Evolutionary conservation across 1,140 invertebrate genomes (phyloP), one percentile per base, ranked within the genome.

Genomic region (Zaprionus tsacasi): DNA sequence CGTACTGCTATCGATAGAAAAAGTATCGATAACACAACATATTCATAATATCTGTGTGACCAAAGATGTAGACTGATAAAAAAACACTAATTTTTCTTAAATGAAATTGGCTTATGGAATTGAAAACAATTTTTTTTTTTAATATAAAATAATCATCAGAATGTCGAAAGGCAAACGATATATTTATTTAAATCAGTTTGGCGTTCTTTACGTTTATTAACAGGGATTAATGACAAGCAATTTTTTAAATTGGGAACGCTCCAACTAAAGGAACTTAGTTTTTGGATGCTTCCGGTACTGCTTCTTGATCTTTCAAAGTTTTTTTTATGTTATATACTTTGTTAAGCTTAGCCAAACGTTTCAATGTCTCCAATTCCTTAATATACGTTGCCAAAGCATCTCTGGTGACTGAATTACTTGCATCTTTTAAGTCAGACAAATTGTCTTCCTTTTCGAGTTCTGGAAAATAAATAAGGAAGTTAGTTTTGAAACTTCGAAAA

Each of bases 331-430:
- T 81, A 17, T 72, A 85, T 25, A 92, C 82, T 13, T 81, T 68
- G 72, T 92, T 92, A 0, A 92, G 71, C 35, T 81, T 83, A 5
- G 88, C 86, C 11, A 92, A 76, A 3, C 87, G 80, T 58, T 91
- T 92, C n/a, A 92, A 52, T 0, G 59, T 77, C 30, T 92, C 91
- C 27, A 92, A 45, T 63, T 92, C 91, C 45, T 88, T 92, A 13
- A 92, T 90, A 25, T 82, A 92, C 1, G 74, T 64, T 7, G 91
- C 85, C 21, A 92, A 25, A 3, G 90, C 79, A 15, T 92, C 91
- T 81, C 88, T 92, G 33, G 88, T 91, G 7, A 58, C 52, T 1
- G 81, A 76, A 38, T 80, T 61, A 48, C 79, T 79, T 12, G 66
- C 68, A 30, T 82, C 70, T 35, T 90, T 91, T 6, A 92, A 59